Base-by-base conservation (phyloP, 1,140 invertebrate genomes). In the Drosophila lini region DNA sequence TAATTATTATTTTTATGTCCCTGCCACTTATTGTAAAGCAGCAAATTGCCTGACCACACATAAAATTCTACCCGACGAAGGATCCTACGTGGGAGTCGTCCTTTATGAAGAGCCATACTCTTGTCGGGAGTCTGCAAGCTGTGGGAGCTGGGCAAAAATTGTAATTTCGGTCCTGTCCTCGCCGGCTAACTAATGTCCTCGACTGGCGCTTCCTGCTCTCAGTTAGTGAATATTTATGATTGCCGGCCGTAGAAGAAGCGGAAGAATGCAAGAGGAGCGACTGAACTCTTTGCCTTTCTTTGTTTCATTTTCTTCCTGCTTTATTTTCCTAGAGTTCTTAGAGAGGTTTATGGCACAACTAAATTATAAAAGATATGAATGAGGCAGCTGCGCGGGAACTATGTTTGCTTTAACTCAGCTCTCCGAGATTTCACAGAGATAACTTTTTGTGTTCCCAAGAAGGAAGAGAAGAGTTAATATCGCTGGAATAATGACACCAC, bases 1-100 rank as follows among this genome's bases (percentile, higher is more conserved):
- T 91, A 81, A 91, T 91, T 88, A 90, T 90, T 90, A 91, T 88
- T 91, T 91, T 91, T 91, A 86, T 82, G 88, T 88, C 80, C 68
- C 76, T 73, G 83, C 76, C 83, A 86, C 83, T 86, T 88, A 86
- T 88, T 86, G 83, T 88, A 86, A 88, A 86, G 83, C 83, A 88
- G 82, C 83, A 88, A 86, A 86, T 86, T 88, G 83, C 83, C 83
- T 82, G 83, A 77, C 81, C 81, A 80, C 71, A 80, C 81, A 84
- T 83, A 84, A 80, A 83, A 80, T 70, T 64, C 59, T 42, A 36
- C 53, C 13, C 41, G 15, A 25, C n/a, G 15, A 19, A 32, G 65
- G 44, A 59, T 71, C 69, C 65, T 71, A 50, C 67, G 69, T 59
- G 65, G 69, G 52, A 50, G 65, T 71, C 22, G 68, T 50, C 44